Evolutionary conservation across 2,797 vertebrate genomes (phyloP).

Genomic region (Malacoctenus gilli): DNA sequence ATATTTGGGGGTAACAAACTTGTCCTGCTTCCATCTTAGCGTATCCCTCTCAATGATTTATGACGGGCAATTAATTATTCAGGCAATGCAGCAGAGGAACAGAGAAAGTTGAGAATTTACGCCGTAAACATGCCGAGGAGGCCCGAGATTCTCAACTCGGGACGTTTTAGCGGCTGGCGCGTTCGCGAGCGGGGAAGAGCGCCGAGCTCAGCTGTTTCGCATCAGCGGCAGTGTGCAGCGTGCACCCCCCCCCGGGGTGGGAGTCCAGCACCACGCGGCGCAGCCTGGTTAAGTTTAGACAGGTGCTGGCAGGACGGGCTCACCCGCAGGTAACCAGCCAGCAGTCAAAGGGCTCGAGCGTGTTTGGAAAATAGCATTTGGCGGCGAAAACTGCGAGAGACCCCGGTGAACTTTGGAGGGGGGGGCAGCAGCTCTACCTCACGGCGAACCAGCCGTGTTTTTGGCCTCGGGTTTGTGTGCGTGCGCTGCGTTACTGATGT

Average conservation of each 20-base stretch:
- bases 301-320: not conserved
- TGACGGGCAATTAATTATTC: conserved; percentile 78
- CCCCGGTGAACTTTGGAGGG: too few relatives aligned
- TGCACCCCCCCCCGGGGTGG: not conserved
- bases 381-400: too few relatives aligned
- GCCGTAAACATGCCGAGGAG: conserved; percentile 32
- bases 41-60: conserved; percentile 75
- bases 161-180: conserved; percentile 31
- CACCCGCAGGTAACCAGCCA: not conserved
- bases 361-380: not conserved
- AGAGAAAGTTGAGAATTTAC: conserved; percentile 49
- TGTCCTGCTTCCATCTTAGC: conserved; percentile 46
- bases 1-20: conserved; percentile 61
- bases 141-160: too few relatives aligned
- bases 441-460: too few relatives aligned
- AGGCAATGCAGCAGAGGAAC: conserved; percentile 64
- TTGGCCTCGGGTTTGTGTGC: too few relatives aligned
- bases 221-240: not conserved
- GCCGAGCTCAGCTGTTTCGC: conserved; percentile 19
- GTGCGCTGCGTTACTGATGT: too few relatives aligned
- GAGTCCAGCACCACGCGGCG: too few relatives aligned
- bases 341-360: conserved; percentile 1
- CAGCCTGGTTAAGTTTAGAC: not conserved
- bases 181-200: not conserved
- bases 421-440: too few relatives aligned